These are phyloP conservation scores for Abrostola tripartita DNA, from an alignment of 2,888 invertebrate genomes.

Conservation along the genomic window DNA sequence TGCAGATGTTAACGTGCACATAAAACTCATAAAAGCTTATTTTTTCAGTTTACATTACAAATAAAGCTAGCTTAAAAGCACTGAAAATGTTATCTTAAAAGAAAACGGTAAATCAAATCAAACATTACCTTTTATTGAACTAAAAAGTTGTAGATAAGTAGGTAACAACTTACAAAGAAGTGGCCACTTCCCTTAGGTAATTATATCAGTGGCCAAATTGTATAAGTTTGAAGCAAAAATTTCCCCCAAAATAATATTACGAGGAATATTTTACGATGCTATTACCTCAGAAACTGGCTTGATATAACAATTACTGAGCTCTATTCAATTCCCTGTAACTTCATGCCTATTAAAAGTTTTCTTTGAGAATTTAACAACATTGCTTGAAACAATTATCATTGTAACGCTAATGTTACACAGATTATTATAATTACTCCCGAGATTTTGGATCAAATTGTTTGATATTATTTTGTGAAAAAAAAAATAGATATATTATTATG, in stretches of 20 bases:
- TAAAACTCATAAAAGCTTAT: not conserved
- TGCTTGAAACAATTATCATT: constrained; percentile 76
- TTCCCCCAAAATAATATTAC: constrained; percentile 67
- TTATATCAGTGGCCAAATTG: constrained; percentile 63
- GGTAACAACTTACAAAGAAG: constrained; percentile 52
- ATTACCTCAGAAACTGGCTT: constrained; percentile 65
- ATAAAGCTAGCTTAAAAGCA: not conserved
- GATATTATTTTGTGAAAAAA: constrained; percentile 40
- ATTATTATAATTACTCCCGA: constrained; percentile 72
- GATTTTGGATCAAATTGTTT: constrained; percentile 57
- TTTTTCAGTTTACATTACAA: not conserved
- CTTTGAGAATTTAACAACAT: constrained; percentile 71
- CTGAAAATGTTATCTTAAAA: constrained; percentile 18
- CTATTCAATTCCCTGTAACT: constrained; percentile 75
- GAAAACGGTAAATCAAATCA: constrained; percentile 36
- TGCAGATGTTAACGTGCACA: no score
- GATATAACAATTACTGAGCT: constrained; percentile 72
- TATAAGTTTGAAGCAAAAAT: constrained; percentile 67
- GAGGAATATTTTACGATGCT: constrained; percentile 67
- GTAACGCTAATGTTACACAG: constrained; percentile 70
- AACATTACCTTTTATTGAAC: constrained; percentile 54
- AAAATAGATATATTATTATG: constrained; percentile 16
- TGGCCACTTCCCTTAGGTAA: constrained; percentile 57
- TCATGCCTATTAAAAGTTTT: constrained; percentile 82
- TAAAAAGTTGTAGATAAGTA: constrained; percentile 53